These are phyloP conservation scores for Cynodonichthys magdalenae DNA, from an alignment of 2,797 vertebrate species.

Conservation along the genomic window DNA sequence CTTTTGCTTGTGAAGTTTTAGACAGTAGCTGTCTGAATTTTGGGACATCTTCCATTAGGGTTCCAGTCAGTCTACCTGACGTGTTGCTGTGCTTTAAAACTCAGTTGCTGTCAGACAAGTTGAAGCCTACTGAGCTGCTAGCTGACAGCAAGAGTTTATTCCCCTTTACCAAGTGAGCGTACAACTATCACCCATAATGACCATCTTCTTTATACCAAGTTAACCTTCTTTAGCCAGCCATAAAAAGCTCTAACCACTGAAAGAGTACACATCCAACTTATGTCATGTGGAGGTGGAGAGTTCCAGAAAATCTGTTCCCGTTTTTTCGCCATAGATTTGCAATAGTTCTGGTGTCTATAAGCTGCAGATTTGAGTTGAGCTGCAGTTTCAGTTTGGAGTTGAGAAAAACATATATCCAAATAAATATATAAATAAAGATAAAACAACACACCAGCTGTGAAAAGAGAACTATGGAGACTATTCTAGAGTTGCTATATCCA, in stretches of 20 bases:
- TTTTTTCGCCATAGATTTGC: too few relatives aligned
- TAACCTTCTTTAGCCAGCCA: neutral
- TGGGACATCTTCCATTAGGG: constrained; percentile 23
- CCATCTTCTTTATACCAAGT: neutral
- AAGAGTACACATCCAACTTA: neutral
- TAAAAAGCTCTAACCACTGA: neutral
- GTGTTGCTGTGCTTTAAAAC: constrained; percentile 17
- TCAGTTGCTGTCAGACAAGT: constrained; percentile 39
- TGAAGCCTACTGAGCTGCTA: constrained; percentile 17
- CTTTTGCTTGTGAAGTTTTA: constrained; percentile 7
- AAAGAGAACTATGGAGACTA: too few relatives aligned
- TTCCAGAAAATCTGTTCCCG: too few relatives aligned
- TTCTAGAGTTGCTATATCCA: too few relatives aligned
- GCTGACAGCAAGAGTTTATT: constrained; percentile 15
- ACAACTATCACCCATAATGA: neutral
- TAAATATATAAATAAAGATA: too few relatives aligned
- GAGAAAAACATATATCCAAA: too few relatives aligned
- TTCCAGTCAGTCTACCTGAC: constrained; percentile 37
- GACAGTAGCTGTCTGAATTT: constrained; percentile 4
- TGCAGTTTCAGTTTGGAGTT: too few relatives aligned
- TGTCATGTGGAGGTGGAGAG: too few relatives aligned
- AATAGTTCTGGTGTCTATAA: too few relatives aligned
- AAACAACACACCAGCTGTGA: too few relatives aligned
- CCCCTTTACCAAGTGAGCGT: constrained; percentile 4
- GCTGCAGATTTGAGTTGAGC: too few relatives aligned